These are phyloP conservation scores for Furnarius figulus DNA, from an alignment of 2,113 vertebrate species.

Conservation along the genomic window DNA sequence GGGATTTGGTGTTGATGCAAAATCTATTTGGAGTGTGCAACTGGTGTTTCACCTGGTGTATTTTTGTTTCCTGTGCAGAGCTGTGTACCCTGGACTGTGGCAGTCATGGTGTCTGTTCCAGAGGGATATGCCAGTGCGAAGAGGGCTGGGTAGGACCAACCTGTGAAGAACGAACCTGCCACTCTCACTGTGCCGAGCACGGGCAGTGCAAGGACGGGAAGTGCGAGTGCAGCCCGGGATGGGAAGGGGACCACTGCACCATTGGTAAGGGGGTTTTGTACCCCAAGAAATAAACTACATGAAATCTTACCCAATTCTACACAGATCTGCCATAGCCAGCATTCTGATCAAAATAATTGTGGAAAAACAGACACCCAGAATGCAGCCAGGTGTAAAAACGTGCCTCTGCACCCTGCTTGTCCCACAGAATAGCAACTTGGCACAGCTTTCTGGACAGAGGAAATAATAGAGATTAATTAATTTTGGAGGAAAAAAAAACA, in stretches of 20 bases:
- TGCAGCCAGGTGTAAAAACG: neutral
- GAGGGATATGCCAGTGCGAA: conserved; percentile 91
- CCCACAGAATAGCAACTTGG: neutral
- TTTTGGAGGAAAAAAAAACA: neutral
- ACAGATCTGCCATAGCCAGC: neutral
- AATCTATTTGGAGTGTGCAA: neutral
- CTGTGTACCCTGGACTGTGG: conserved; percentile 92
- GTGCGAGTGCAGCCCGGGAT: conserved; percentile 96
- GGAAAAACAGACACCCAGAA: neutral
- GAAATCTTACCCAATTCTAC: neutral
- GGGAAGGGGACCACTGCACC: conserved; percentile 98
- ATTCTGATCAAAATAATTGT: neutral
- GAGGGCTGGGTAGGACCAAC: conserved; percentile 91
- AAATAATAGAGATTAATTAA: neutral
- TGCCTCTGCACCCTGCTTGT: neutral
- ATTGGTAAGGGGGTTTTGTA: conserved; percentile 83
- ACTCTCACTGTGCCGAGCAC: conserved; percentile 91
- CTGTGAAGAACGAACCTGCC: conserved; percentile 90
- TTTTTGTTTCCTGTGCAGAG: conserved; percentile 70
- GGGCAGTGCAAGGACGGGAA: conserved; percentile 93
- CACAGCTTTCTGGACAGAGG: neutral
- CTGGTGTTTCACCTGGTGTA: accelerated
- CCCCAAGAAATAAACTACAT: neutral
- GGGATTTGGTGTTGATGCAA: too few relatives aligned
- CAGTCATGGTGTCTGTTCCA: conserved; percentile 88